Base-by-base conservation (phyloP, 2,113 vertebrate species). In the Anarrhichthys ocellatus region DNA sequence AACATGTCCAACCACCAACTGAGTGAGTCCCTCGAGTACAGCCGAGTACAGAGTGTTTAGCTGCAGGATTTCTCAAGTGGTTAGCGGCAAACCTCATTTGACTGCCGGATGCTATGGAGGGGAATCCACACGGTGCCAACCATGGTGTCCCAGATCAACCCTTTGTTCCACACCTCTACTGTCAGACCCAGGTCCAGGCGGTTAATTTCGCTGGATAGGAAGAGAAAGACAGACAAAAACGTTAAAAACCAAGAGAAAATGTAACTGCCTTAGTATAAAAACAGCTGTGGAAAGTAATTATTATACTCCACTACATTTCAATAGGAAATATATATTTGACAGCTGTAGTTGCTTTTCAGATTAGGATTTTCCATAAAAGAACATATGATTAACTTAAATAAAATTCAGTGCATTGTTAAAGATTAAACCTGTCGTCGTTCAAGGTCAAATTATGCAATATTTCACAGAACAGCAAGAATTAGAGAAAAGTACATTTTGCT, bases 101-200 rank as follows among this genome's bases (percentile, higher is more conserved):
- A 99, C 91, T 99, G 98, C 5, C 97, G 96, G 93, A 99, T 99
- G 79, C 94, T 98, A 70, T 86, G 87, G 24, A 99, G 94, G 0
- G 98, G 98, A 82, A 99, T 97, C 98, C 98, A 99, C 89, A 99
- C 96, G 0, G 95, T 99, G 68, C 98, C 98, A 69, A 99, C 97
- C 98, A 99, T 99, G 22, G 98, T 99, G 95, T 99, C 98, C 98
- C 98, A 99, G 92, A 99, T 99, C 56, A 99, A 95, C 5, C 98
- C 98, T 89, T 99, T 99, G 92, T 99, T 98, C 98, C 98, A 99
- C 83, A 99, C 96, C 89, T 99, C 98, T 65, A 99, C 98, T 0
- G 97, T 99, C 91, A 99, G 94, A 77, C 98, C 98, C 82, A 99
- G 91, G 84, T 99, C 98, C 40, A 99, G 91, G 1, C 98, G 95